Conservation (phyloP, 2,888 invertebrate species). For the Eupithecia dodoneata region DNA sequence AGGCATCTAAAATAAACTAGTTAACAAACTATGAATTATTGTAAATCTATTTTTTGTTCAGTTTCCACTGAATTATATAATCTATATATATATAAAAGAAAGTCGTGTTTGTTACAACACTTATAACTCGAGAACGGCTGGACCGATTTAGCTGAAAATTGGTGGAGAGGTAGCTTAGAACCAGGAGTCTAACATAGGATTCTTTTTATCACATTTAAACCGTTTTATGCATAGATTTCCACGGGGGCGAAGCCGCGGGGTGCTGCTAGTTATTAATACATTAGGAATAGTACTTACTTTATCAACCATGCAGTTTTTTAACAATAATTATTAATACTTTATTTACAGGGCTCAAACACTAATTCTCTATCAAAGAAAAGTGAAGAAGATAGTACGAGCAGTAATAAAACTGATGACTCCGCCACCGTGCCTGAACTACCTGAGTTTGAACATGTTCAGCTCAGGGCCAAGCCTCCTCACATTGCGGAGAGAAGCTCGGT, state of each 20-base stretch:
- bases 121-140: too few relatives aligned
- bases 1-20: background rate
- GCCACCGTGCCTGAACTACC: slow-evolving; percentile 55
- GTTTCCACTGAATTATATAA: too few relatives aligned
- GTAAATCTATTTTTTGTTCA: background rate
- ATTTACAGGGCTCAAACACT: slow-evolving; percentile 66
- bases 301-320: background rate
- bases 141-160: too few relatives aligned
- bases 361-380: slow-evolving; percentile 74
- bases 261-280: too few relatives aligned
- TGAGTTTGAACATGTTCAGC: slow-evolving; percentile 73
- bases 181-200: too few relatives aligned
- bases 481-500: slow-evolving; percentile 79
- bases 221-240: too few relatives aligned
- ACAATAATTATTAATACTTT: background rate
- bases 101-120: too few relatives aligned
- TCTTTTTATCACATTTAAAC: too few relatives aligned
- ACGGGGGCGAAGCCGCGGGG: too few relatives aligned
- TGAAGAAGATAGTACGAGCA: slow-evolving; percentile 63
- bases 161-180: too few relatives aligned
- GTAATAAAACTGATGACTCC: slow-evolving; percentile 71
- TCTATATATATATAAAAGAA: too few relatives aligned
- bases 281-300: background rate
- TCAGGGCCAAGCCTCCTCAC: slow-evolving; percentile 69
- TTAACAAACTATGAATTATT: background rate